Conservation (phyloP, 1,140 invertebrate genomes). For the Maniola jurtina region DNA sequence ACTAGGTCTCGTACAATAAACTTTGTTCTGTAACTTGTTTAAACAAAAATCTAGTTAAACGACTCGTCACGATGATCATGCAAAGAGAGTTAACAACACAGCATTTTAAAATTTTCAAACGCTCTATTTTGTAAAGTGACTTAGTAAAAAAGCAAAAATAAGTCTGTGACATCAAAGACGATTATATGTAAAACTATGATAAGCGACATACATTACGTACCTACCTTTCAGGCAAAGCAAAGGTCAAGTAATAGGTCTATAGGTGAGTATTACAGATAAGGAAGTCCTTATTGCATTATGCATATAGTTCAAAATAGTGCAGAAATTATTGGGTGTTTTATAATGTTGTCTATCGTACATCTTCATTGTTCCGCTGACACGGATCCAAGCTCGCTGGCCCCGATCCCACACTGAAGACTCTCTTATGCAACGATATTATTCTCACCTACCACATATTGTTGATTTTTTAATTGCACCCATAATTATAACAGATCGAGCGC, state of each 20-base stretch:
- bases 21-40: too few species aligned
- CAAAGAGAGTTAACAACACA: background rate
- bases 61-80: background rate
- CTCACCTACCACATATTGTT: slow-evolving; percentile 17
- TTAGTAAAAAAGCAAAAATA: background rate
- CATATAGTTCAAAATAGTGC: slow-evolving; percentile 13
- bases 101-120: background rate
- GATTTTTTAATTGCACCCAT: slow-evolving; percentile 32
- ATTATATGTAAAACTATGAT: slow-evolving; percentile 10
- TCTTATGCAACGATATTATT: slow-evolving; percentile 54
- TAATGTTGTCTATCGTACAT: slow-evolving; percentile 26
- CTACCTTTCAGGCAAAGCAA: slow-evolving; percentile 8
- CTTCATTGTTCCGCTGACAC: slow-evolving; percentile 49
- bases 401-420: slow-evolving; percentile 52
- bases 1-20: too few species aligned
- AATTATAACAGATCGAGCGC: slow-evolving; percentile 4
- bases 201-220: slow-evolving; percentile 2
- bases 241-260: slow-evolving; percentile 9
- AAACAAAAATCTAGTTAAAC: background rate
- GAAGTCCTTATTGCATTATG: background rate
- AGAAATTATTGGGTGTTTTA: slow-evolving; percentile 3
- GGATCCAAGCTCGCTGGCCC: slow-evolving; percentile 46
- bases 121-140: background rate
- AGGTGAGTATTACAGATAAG: background rate
- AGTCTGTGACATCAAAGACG: background rate